Evolutionary conservation across 1,140 invertebrate species (phyloP).

Genomic region (Tetranychus cinnabarinus): DNA sequence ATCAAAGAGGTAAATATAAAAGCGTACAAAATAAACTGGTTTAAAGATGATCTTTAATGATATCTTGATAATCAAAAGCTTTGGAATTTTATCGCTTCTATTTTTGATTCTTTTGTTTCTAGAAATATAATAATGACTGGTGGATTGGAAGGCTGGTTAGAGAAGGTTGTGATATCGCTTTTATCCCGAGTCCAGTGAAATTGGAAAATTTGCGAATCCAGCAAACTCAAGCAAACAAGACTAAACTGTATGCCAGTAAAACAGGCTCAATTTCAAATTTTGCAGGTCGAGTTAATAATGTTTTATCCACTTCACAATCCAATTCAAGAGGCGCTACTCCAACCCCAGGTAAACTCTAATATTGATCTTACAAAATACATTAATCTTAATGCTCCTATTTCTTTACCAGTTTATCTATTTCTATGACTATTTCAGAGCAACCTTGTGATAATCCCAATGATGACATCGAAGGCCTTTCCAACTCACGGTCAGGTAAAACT

Average conservation of each 20-base stretch:
- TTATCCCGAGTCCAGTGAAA: constrained; percentile 96
- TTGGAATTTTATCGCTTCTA: no score
- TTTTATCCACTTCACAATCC: constrained; percentile 15
- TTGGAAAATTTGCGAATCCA: constrained; percentile 78
- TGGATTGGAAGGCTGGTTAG: constrained; percentile 97
- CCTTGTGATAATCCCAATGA: constrained; percentile 32
- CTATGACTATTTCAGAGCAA: constrained; percentile 18
- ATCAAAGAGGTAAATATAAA: constrained; percentile 49
- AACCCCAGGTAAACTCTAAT: constrained; percentile 49
- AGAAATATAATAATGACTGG: constrained; percentile 99
- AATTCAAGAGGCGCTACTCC: constrained; percentile 88
- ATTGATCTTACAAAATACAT: no score
- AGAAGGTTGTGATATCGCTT: constrained; percentile 85
- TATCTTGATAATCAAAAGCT: no score
- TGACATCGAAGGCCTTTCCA: constrained; percentile 24
- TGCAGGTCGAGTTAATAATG: constrained; percentile 28
- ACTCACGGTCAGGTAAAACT: constrained; percentile 34
- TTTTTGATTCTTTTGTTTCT: background rate
- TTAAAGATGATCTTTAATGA: no score
- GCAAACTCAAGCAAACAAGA: constrained; percentile 32
- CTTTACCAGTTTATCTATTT: background rate
- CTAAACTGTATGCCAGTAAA: constrained; percentile 15
- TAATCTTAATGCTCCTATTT: no score
- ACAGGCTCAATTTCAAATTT: constrained; percentile 35
- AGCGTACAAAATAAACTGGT: background rate